Evolutionary conservation across 2,888 invertebrate genomes (phyloP), one percentile per base, ranked within the genome.

Genomic region (Drosophila recens): DNA sequence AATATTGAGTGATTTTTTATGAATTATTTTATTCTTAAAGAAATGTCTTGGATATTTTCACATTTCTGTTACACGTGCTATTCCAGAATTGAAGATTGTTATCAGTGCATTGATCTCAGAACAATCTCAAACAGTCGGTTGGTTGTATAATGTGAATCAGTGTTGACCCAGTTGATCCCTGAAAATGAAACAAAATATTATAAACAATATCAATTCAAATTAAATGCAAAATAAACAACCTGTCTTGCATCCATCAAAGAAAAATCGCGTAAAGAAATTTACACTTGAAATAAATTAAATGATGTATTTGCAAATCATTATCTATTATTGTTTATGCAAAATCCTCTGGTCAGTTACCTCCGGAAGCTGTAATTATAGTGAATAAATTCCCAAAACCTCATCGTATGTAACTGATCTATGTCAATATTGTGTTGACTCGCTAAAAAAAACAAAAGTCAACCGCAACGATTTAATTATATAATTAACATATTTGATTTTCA

Each of bases 81-180:
- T 43, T 23, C 20, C 15, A 4, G 30, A 33, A 30, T 46, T 15
- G 1, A 17, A 36, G 13, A 40, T 48, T 20, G 43, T 17, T 46
- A 42, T 65, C 46, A 38, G 67, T 56, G 33, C 63, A 54, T 67
- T 78, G 52, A 75, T 64, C 63, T 64, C 42, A 17, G 9, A 1
- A 1, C 23, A 53, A 70, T 70, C 53, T 66, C n/a, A 36, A 56
- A 40, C 33, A 30, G 33, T 38, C 13, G 20, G 17, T 66, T 63
- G 20, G 17, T 66, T 63, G 49, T 70, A 65, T 61, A 64, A 67
- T 20, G 13, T 27, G 6, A 49, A 43, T 67, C 72, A 57, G 45
- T n/a, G 11, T 15, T 69, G 51, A 74, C 51, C 79, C 62, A 56
- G n/a, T 45, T 43, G 54, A 58, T 65, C 65, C 48, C 27, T 27